A percentile compares a stretch with the other conserved stretches of the same genome.
phyloP scores from a whole-genome alignment of 92 coral and sea anemone species.

The Phenganax marumi region DNA sequence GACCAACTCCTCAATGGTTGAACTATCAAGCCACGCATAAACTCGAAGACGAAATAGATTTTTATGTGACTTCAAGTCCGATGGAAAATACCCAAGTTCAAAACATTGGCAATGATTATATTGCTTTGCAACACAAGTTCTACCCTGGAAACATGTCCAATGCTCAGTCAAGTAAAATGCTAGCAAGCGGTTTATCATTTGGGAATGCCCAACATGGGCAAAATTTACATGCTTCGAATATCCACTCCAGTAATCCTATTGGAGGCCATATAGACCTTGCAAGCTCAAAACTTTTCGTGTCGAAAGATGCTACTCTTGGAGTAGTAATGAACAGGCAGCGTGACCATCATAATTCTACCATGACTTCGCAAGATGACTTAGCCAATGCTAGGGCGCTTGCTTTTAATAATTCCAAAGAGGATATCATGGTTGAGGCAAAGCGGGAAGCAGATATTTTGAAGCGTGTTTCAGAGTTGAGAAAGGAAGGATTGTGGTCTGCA shows the following conservation, averaged over 20 bases:
- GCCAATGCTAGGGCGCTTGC: slow-evolving; percentile 35
- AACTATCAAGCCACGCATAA: slow-evolving; percentile 71
- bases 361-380: not conserved
- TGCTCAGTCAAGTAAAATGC: slow-evolving; percentile 10
- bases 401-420: slow-evolving; percentile 78
- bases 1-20: slow-evolving; percentile 69
- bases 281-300: slow-evolving; percentile 30
- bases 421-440: slow-evolving; percentile 89
- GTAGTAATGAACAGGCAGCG: not conserved
- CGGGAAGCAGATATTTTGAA: slow-evolving; percentile 92
- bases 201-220: not conserved
- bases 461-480: slow-evolving; percentile 87
- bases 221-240: not conserved
- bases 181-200: not conserved
- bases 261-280: slow-evolving; percentile 37
- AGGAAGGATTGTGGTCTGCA: slow-evolving; percentile 95
- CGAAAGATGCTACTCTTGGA: slow-evolving; percentile 21
- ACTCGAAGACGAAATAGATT: slow-evolving; percentile 75
- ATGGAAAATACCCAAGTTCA: slow-evolving; percentile 55
- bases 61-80: slow-evolving; percentile 59
- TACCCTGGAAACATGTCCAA: slow-evolving; percentile 14
- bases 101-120: slow-evolving; percentile 52
- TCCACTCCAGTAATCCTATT: slow-evolving; percentile 6
- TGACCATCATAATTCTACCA: not conserved
- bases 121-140: slow-evolving; percentile 57